A percentile compares a stretch with the other conserved stretches of the same genome.
These are phyloP conservation scores for Takifugu bimaculatus DNA, from an alignment of 2,113 vertebrate genomes.

Conservation along the genomic window DNA sequence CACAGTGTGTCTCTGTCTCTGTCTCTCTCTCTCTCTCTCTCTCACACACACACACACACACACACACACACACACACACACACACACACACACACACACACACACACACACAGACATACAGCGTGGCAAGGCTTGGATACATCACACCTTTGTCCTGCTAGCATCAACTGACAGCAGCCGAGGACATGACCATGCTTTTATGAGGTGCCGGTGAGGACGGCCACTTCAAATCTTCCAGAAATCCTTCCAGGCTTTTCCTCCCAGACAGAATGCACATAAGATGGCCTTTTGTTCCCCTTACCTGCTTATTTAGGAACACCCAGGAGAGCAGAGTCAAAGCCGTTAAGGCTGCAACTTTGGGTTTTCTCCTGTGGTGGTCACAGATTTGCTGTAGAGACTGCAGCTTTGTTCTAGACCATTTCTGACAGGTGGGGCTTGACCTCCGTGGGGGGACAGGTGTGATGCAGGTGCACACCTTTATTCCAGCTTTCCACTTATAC, in stretches of 20 bases:
- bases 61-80: conserved; percentile 4
- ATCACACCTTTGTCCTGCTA: conserved; percentile 54
- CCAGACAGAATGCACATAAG: background rate
- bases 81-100: conserved; percentile 16
- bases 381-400: conserved; percentile 43
- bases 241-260: background rate
- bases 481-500: conserved; percentile 19
- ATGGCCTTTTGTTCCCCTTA: conserved; percentile 42
- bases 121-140: conserved; percentile 52
- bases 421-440: conserved; percentile 41
- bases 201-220: conserved; percentile 67
- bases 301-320: conserved; percentile 30
- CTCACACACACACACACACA: conserved; percentile 13
- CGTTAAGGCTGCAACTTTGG: conserved; percentile 36
- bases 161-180: conserved; percentile 48
- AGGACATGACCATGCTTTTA: conserved; percentile 58
- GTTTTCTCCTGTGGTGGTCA: conserved; percentile 61
- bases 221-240: conserved; percentile 52
- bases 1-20: conserved; percentile 32
- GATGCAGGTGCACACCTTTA: conserved; percentile 52
- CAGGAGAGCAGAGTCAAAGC: conserved; percentile 36
- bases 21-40: too few species aligned
- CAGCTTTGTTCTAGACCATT: conserved; percentile 52
- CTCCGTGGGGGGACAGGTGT: conserved; percentile 46
- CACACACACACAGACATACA: conserved; percentile 26